phyloP scores from a whole-genome alignment of 1,140 invertebrate species.

The Proctacanthus coquilletti region DNA sequence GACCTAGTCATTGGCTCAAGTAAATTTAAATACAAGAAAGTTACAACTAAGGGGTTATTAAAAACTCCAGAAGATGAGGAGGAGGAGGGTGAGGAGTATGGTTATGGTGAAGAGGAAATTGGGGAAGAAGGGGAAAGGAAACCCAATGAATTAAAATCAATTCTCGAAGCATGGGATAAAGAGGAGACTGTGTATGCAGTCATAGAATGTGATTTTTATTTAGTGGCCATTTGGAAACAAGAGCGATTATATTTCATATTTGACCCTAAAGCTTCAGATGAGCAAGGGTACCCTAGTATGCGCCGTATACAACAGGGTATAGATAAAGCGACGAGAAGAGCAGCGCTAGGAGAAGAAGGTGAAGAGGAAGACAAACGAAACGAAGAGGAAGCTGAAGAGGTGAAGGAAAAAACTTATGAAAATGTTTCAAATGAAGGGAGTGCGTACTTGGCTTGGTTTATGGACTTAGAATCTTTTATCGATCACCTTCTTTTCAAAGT shows the following conservation, averaged over 20 bases:
- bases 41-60: neutral
- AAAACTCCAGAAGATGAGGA: neutral
- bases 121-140: neutral
- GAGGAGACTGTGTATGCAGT: neutral
- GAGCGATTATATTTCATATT: slow-evolving; percentile 18
- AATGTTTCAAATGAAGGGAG: slow-evolving; percentile 10
- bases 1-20: neutral
- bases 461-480: slow-evolving; percentile 13
- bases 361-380: slow-evolving; percentile 14
- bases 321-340: too few relatives aligned
- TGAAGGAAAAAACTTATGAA: neutral
- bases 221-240: slow-evolving; percentile 18
- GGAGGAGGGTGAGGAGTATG: neutral
- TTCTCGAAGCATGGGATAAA: neutral
- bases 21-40: neutral
- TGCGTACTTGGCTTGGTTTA: slow-evolving; percentile 20
- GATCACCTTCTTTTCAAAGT: slow-evolving; percentile 18
- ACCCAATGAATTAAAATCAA: neutral
- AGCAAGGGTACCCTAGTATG: slow-evolving; percentile 14
- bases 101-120: neutral
- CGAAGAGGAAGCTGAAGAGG: neutral
- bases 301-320: neutral
- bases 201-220: slow-evolving; percentile 10
- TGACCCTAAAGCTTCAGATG: slow-evolving; percentile 21
- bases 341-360: slow-evolving; percentile 5